Base-by-base conservation (phyloP, 1,140 invertebrate species). In the Triops longicaudatus region DNA sequence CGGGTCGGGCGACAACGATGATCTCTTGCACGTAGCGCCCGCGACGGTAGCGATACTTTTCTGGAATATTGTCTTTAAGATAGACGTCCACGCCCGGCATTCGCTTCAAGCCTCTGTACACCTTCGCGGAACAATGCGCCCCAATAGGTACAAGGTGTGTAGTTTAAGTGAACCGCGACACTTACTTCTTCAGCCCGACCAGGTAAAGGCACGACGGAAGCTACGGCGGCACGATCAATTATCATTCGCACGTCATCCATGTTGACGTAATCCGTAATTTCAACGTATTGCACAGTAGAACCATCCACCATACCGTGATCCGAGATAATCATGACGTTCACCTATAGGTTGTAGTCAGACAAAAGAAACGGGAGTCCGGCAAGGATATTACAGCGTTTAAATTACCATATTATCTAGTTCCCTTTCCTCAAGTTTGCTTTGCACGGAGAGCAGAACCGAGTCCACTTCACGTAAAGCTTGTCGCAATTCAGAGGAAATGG, bases 31-130 rank as follows among this genome's bases (percentile, higher is more conserved):
- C 80, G 37, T 80, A 76, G 14, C 77, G 76, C 71, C 82, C 79
- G 22, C 82, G 78, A 74, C 79, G 81, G 78, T 81, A 83, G 78
- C 83, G 83, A 78, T 80, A 84, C n/a, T 81, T 44, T 26, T 82
- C 81, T 5, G 84, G 82, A 73, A 84, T 82, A 6, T 84, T 81
- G 10, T 81, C 79, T 71, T 79, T 79, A 72, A 78, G 79, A 78
- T 83, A 85, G 10, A 84, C 82, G 31, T 77, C 78, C 41, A 83
- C 77, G 10, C 81, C 80, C 1, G 80, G 79, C 76, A 81, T 81
- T 28, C 75, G 42, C 42, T 79, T 80, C 72, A 84, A 78, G 10
- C 76, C 31, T 26, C 74, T 78, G 26, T 78, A 78, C 14, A 78
- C 77, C 74, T 75, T 63, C 17, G 10, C 14, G n/a, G 10, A n/a